Base-by-base conservation (phyloP, 2,797 vertebrate genomes). In the Myotis myotis region DNA sequence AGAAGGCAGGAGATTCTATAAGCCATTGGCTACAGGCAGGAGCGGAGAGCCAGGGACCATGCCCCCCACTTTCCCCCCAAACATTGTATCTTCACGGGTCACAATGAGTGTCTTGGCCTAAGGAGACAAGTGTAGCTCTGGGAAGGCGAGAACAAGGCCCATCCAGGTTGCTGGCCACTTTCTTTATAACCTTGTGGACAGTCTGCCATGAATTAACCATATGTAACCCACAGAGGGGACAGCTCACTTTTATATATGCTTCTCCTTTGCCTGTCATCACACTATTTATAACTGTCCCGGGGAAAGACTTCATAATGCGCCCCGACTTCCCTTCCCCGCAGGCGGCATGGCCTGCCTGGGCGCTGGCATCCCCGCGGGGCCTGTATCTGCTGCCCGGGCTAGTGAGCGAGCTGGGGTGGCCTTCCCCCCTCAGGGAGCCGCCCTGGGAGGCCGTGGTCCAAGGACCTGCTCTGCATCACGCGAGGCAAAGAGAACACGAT, bases 181-280 rank as follows among this genome's bases (percentile, higher is more conserved):
- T 91, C 86, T 96, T 96, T 93, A 81, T 95, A 91, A 88, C 85
- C 85, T 53, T 44, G 94, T 94, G 95, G 96, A 96, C 71, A 47
- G 87, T 55, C 76, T 75, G 55, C 62, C 72, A 66, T 81, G 96
- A 92, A 84, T 86, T 87, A 82, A 83, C 51, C 6, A 0, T 89
- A 84, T 57, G 91, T 91, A 71, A 75, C 93, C 78, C 92, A 30
- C 75, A 60, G 82, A 28, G 62, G 49, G 90, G 64, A 66, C 20
- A 28, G 83, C 66, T 84, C 55, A 83, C 78, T 87, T 74, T 95
- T 66, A 68, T 47, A 53, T 60, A n/a, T 36, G 36, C 91, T 53
- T 85, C 55, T 71, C 86, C 70, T 80, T 33, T 28, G 91, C 38
- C 0, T 51, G 72, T 94, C 96, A 66, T 41, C 33, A 12, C 76